Conservation (phyloP, 2,797 vertebrate species). For the Steatocranus sp. region DNA sequence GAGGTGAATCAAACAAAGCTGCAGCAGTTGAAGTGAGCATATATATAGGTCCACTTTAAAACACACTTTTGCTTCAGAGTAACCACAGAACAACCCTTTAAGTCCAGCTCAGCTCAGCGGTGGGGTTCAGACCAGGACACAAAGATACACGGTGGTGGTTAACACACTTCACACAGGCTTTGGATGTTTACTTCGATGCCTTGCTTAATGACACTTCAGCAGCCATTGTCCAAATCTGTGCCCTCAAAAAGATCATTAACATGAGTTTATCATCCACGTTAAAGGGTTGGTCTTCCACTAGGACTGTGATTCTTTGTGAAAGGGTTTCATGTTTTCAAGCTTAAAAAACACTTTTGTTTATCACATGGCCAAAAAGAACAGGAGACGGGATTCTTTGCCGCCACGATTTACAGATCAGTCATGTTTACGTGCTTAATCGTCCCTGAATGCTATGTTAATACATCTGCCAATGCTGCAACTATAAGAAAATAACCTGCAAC, state of each 20-base stretch:
- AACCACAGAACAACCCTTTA: neutral
- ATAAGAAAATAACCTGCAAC: neutral
- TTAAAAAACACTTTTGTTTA: neutral
- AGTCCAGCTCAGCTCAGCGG: neutral
- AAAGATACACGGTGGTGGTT: neutral
- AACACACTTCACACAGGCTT: neutral
- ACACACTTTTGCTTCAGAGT: neutral
- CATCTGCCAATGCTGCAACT: neutral
- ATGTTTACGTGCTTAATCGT: neutral
- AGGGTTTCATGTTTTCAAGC: neutral
- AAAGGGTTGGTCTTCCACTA: neutral
- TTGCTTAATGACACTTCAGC: neutral
- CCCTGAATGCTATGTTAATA: neutral
- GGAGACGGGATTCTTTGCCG: neutral
- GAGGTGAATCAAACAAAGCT: neutral
- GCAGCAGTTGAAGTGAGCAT: neutral
- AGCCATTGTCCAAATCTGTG: neutral
- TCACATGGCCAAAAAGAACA: neutral
- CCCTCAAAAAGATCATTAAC: neutral
- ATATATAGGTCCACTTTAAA: neutral
- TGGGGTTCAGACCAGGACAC: slow-evolving; percentile 12
- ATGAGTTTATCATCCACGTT: neutral
- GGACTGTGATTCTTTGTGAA: neutral
- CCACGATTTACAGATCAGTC: neutral
- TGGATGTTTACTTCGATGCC: neutral